Conservation (phyloP, 2,888 invertebrate species). For the Rhamphomyia laevipes region DNA sequence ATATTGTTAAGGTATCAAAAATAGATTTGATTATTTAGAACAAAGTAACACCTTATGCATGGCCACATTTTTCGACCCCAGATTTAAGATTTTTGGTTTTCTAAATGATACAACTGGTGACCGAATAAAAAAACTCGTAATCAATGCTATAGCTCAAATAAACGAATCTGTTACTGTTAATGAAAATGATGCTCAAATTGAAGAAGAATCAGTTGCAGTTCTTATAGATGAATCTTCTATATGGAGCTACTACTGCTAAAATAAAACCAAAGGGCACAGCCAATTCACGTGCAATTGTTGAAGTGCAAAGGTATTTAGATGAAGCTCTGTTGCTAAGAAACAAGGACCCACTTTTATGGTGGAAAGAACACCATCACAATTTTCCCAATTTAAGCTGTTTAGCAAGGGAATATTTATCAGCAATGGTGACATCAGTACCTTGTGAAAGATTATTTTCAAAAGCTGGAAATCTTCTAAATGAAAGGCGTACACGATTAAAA, state of each 20-base stretch:
- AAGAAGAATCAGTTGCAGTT: not conserved
- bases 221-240: slow-evolving; percentile 1
- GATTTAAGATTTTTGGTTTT: not conserved
- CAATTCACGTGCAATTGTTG: slow-evolving; percentile 6
- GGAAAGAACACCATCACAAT: not conserved
- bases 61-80: not conserved
- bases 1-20: not conserved
- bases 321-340: slow-evolving; percentile 6
- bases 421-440: not conserved
- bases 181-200: not conserved
- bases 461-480: not conserved
- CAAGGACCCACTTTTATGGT: slow-evolving; percentile 9
- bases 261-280: slow-evolving; percentile 3
- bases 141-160: not conserved
- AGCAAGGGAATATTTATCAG: not conserved
- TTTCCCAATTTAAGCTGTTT: not conserved
- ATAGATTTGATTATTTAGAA: not conserved
- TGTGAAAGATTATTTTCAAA: not conserved
- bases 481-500: not conserved
- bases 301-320: slow-evolving; percentile 9
- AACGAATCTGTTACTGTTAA: not conserved
- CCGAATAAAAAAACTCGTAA: not conserved
- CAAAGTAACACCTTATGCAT: not conserved
- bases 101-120: not conserved
- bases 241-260: slow-evolving; percentile 3